Conservation (phyloP, 2,113 vertebrate species). For the Rafetus swinhoei region DNA sequence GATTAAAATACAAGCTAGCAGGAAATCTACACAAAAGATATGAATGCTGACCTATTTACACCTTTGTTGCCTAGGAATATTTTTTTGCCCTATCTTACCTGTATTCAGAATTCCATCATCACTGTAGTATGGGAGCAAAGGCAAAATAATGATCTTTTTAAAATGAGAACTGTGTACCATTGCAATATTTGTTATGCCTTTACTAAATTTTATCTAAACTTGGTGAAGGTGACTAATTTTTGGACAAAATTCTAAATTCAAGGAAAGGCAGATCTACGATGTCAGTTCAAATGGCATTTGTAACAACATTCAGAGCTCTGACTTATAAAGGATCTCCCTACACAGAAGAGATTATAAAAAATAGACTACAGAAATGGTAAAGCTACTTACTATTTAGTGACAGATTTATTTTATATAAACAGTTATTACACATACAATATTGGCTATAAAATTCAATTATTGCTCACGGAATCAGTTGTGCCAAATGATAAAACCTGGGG, state of each 20-base stretch:
- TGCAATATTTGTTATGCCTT: accelerated
- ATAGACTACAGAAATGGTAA: constrained; percentile 3
- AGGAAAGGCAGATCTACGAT: neutral
- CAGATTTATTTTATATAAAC: neutral
- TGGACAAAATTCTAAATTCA: neutral
- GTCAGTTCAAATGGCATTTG: constrained; percentile 26
- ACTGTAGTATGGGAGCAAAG: accelerated
- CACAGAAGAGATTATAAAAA: constrained; percentile 14
- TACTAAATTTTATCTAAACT: neutral
- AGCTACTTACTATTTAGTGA: neutral
- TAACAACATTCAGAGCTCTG: constrained; percentile 22
- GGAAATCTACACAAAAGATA: neutral
- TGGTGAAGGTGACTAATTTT: neutral
- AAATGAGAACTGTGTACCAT: accelerated
- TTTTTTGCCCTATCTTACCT: neutral
- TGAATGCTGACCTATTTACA: neutral
- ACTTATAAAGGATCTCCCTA: constrained; percentile 31
- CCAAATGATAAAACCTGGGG: constrained; percentile 45
- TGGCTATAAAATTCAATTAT: constrained; percentile 32
- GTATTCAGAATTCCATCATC: neutral
- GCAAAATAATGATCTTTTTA: neutral
- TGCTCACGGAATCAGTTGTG: constrained; percentile 31
- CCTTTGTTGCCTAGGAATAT: neutral
- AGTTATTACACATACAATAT: constrained; percentile 4
- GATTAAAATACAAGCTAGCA: neutral